A percentile compares a stretch with the other conserved stretches of the same genome.
Evolutionary conservation across 2,797 vertebrate species (phyloP).

Genomic region (Rhinoraja longicauda): DNA sequence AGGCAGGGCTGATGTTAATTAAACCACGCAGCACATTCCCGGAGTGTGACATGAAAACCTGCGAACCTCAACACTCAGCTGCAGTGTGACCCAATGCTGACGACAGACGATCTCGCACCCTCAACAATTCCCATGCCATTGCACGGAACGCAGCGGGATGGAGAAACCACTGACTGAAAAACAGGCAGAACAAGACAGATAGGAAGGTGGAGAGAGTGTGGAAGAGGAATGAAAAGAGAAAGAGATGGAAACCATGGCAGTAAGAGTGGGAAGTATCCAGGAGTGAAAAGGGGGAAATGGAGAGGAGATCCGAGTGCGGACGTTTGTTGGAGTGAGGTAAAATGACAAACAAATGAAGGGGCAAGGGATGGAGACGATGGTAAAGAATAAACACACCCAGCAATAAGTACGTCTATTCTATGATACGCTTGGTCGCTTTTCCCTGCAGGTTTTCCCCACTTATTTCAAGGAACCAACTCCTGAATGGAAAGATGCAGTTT

Average conservation of each 20-base stretch:
- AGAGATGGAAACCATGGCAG: neutral
- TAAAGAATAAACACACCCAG: neutral
- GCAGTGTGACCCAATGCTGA: neutral
- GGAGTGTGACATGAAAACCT: neutral
- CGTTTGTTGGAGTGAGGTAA: neutral
- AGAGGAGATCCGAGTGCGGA: too few relatives aligned
- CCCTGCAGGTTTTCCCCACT: neutral
- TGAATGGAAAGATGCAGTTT: neutral
- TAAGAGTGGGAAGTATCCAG: neutral
- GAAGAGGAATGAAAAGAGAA: neutral
- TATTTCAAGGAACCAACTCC: neutral
- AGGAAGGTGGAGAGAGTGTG: neutral
- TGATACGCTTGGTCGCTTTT: neutral
- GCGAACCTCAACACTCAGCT: neutral
- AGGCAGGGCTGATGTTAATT: conserved; percentile 20
- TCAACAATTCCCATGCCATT: neutral
- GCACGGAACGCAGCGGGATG: neutral
- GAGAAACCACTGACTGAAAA: neutral
- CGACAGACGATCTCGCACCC: neutral
- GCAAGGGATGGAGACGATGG: neutral
- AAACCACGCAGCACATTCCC: neutral
- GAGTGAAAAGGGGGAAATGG: too few relatives aligned
- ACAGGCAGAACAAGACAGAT: neutral
- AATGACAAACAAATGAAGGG: too few relatives aligned
- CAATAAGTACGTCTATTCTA: neutral